Conservation (phyloP, 2,797 vertebrate genomes). For the Buceros bicornis region DNA sequence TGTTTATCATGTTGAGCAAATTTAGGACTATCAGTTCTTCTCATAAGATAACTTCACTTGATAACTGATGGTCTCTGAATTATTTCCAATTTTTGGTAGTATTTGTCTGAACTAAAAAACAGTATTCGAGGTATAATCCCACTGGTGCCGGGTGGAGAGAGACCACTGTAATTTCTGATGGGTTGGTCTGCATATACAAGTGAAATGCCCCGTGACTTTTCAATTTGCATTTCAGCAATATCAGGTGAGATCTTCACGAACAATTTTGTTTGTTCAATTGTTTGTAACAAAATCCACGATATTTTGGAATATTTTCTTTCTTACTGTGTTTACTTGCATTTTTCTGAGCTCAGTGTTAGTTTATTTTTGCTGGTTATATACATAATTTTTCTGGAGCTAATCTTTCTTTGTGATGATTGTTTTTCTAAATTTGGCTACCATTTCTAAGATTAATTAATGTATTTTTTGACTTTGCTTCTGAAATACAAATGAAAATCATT, state of each 20-base stretch:
- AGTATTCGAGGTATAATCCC: not conserved
- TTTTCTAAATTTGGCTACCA: not conserved
- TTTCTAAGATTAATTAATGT: not conserved
- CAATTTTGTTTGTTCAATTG: not conserved
- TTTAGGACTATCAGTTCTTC: not conserved
- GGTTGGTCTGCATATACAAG: not conserved
- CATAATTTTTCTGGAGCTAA: not conserved
- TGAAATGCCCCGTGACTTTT: not conserved
- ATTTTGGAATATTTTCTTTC: not conserved
- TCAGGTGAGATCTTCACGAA: not conserved
- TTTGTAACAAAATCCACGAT: accelerated
- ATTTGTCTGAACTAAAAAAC: not conserved
- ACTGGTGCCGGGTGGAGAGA: not conserved
- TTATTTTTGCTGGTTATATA: not conserved
- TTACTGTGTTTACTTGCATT: not conserved
- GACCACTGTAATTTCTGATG: not conserved
- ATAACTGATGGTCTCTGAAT: not conserved
- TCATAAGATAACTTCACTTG: not conserved
- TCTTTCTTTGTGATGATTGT: not conserved
- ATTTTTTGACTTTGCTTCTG: not conserved
- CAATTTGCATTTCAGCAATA: not conserved
- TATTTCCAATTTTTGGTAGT: not conserved
- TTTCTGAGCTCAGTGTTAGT: not conserved
- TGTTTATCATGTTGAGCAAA: not conserved
- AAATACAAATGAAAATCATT: not conserved